Evolutionary conservation across 1,140 invertebrate genomes (phyloP), one percentile per base, ranked within the genome.

Genomic region (Drosophila orosa): DNA sequence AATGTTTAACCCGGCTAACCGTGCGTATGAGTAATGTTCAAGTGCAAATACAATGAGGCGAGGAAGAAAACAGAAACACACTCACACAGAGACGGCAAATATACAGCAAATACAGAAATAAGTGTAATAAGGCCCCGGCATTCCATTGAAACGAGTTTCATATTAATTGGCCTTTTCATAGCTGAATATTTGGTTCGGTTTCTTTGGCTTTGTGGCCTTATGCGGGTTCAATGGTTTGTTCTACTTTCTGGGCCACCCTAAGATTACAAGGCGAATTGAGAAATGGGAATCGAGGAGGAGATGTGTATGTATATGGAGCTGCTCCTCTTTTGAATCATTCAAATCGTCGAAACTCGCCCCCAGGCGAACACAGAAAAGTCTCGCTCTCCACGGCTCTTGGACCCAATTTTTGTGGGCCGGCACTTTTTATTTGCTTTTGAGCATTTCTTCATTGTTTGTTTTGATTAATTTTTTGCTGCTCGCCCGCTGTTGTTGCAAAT

Each of bases 111-210:
- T 54, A 59, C 19, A 42, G 29, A 74, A 76, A 62, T 75, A 75
- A 71, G 66, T 84, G 80, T 87, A 86, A 89, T 86, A 87, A 87
- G 76, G 61, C 55, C 75, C 61, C 75, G 80, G 59, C 85, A 89
- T 87, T 87, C 84, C 83, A 87, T 73, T 62, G 63, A 89, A 89
- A 89, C 85, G 77, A 89, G 84, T 89, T 89, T 89, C 84, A 78
- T 89, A 89, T 89, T 89, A 89, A 89, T 89, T 89, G 84, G 84
- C 84, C 77, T 80, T 87, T 89, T 89, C 84, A 89, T 89, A 80
- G 83, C 84, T 80, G 62, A 72, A 84, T 89, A 85, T 77, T 67
- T 61, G 66, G 62, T 50, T 76, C 59, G 81, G 56, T 82, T 85
- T 85, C 81, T 72, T 63, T 78, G 65, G 55, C 35, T 58, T 50